A percentile compares a stretch with the other conserved stretches of the same genome.
phyloP scores from a whole-genome alignment of 2,797 vertebrate genomes.

The Darevskia mixta region DNA sequence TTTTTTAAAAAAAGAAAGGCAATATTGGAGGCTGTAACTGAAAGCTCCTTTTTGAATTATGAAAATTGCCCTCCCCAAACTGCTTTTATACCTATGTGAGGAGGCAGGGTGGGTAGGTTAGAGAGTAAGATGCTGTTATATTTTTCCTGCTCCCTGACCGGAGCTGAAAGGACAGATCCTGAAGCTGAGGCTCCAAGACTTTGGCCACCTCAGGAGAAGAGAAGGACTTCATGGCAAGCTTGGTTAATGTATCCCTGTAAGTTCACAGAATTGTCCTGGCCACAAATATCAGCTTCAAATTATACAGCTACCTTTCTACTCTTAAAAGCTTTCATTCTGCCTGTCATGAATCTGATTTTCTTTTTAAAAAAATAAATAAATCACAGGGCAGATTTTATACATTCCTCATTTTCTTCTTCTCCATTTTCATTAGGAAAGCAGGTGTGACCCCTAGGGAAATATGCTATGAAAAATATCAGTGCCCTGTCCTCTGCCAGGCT shows the following conservation, averaged over 20 bases:
- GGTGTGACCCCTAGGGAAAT: neutral
- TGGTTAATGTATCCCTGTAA: neutral
- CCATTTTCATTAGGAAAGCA: neutral
- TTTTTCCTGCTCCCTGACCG: neutral
- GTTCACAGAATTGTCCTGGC: neutral
- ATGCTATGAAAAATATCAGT: neutral
- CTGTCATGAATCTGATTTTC: neutral
- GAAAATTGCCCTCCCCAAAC: neutral
- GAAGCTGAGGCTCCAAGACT: no score
- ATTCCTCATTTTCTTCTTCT: neutral
- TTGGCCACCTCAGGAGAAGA: no score
- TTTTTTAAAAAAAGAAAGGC: neutral
- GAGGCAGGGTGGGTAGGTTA: neutral
- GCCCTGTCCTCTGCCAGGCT: neutral
- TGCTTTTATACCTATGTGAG: neutral
- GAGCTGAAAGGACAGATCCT: no score
- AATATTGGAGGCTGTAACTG: slow-evolving; percentile 28
- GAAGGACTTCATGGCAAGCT: neutral
- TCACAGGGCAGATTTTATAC: neutral
- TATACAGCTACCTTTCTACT: neutral
- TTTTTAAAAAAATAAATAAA: neutral
- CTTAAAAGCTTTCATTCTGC: neutral
- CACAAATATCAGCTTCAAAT: neutral
- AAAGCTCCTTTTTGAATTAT: neutral
- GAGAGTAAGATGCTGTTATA: neutral